Conservation (phyloP, 1,140 invertebrate species). For the Hirudo medicinalis region DNA sequence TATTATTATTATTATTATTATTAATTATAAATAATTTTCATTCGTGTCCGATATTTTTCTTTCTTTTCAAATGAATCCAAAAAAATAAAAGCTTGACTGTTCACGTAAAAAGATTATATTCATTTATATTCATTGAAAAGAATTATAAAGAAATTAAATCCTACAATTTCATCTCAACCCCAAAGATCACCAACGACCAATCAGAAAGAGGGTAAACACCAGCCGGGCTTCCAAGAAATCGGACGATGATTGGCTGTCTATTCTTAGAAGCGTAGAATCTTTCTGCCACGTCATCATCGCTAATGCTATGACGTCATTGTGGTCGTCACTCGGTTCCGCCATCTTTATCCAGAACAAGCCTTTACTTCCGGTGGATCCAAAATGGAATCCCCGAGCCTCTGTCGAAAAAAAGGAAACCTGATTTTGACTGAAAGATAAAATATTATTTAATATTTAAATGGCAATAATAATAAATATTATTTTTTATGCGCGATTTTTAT, state of each 20-base stretch:
- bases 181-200: no score
- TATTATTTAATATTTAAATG: neutral
- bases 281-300: constrained; percentile 33
- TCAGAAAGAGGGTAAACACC: constrained; percentile 22
- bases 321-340: constrained; percentile 23
- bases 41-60: no score
- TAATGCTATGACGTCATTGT: constrained; percentile 30
- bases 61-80: no score
- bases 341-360: constrained; percentile 29
- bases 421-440: neutral
- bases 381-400: constrained; percentile 32
- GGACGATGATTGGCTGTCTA: constrained; percentile 26
- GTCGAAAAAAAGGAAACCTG: neutral
- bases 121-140: no score
- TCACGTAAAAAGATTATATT: no score
- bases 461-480: no score
- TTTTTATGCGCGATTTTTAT: no score
- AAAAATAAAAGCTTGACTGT: no score
- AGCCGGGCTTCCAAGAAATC: constrained; percentile 32
- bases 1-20: no score
- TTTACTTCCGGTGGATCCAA: constrained; percentile 22
- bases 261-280: constrained; percentile 29
- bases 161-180: constrained; percentile 10
- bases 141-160: neutral
- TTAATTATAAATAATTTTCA: neutral